Percentiles rank a stretch among this genome's conserved stretches.
Evolutionary conservation across 2,888 invertebrate species (phyloP).

Genomic region (Ochlodes sylvanus): DNA sequence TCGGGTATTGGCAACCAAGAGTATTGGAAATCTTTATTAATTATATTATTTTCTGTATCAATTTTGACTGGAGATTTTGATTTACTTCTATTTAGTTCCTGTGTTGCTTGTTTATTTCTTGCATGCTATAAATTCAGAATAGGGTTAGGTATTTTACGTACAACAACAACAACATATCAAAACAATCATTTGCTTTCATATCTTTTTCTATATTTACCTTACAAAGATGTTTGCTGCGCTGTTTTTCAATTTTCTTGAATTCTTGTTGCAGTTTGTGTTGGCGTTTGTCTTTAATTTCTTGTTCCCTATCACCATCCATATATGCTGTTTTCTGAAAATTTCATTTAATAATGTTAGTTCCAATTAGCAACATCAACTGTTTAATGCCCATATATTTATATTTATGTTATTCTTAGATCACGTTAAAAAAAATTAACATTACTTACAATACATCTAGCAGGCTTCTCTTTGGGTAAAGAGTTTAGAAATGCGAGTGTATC

Average conservation of each 20-base stretch:
- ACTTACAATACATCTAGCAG: slow-evolving; percentile 60
- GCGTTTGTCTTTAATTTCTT: slow-evolving; percentile 59
- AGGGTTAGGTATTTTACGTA: too few relatives aligned
- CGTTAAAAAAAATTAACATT: slow-evolving; percentile 28
- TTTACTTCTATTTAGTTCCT: slow-evolving; percentile 41
- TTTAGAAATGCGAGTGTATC: slow-evolving; percentile 76
- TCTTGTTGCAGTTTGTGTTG: slow-evolving; percentile 72
- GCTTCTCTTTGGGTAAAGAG: slow-evolving; percentile 65
- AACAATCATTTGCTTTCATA: too few relatives aligned
- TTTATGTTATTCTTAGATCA: too few relatives aligned
- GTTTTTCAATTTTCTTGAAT: slow-evolving; percentile 68
- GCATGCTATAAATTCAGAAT: slow-evolving; percentile 9
- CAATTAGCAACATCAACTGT: too few relatives aligned
- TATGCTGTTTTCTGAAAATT: slow-evolving; percentile 64
- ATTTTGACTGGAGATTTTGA: slow-evolving; percentile 55
- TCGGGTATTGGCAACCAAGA: slow-evolving; percentile 81
- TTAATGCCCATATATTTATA: too few relatives aligned
- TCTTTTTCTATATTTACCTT: slow-evolving; percentile 50
- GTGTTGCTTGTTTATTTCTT: slow-evolving; percentile 13
- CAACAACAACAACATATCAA: too few relatives aligned
- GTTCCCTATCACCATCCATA: slow-evolving; percentile 66
- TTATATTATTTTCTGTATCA: slow-evolving; percentile 50
- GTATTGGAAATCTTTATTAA: slow-evolving; percentile 64
- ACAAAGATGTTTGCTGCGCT: slow-evolving; percentile 59
- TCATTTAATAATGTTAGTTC: slow-evolving; percentile 10